Conservation (phyloP, 2,797 vertebrate genomes). For the Microchirus variegatus region DNA sequence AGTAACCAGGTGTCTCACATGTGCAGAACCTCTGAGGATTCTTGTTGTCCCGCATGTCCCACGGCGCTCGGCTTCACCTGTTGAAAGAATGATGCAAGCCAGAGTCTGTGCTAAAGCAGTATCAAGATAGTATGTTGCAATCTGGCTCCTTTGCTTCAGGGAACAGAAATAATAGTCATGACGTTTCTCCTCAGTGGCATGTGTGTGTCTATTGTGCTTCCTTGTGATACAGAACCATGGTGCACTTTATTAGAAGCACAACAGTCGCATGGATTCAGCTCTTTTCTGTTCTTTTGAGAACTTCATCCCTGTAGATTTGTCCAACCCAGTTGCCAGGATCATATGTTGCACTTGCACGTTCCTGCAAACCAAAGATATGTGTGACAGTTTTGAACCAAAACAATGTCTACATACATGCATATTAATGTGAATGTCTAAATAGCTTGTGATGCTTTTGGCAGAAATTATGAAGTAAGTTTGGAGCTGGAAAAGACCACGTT, state of each 20-base stretch:
- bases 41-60: slow-evolving; percentile 42
- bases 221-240: neutral
- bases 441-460: too few relatives aligned
- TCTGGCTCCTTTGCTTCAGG: slow-evolving; percentile 30
- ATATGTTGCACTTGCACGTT: too few relatives aligned
- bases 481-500: too few relatives aligned
- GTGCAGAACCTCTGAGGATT: slow-evolving; percentile 42
- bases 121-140: slow-evolving; percentile 52
- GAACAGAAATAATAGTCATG: slow-evolving; percentile 35
- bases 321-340: too few relatives aligned
- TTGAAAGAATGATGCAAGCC: slow-evolving; percentile 78
- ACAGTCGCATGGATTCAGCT: too few relatives aligned
- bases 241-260: neutral
- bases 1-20: slow-evolving; percentile 33
- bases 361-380: too few relatives aligned
- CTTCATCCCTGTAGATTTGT: too few relatives aligned
- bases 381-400: too few relatives aligned
- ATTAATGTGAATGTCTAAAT: too few relatives aligned
- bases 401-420: too few relatives aligned
- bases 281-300: too few relatives aligned
- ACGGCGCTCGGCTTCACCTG: slow-evolving; percentile 47
- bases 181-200: slow-evolving; percentile 41
- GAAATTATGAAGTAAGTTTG: too few relatives aligned
- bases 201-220: slow-evolving; percentile 20
- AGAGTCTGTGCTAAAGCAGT: slow-evolving; percentile 18